phyloP scores from a whole-genome alignment of 2,113 vertebrate genomes.

The Ictidomys tridecemlineatus region DNA sequence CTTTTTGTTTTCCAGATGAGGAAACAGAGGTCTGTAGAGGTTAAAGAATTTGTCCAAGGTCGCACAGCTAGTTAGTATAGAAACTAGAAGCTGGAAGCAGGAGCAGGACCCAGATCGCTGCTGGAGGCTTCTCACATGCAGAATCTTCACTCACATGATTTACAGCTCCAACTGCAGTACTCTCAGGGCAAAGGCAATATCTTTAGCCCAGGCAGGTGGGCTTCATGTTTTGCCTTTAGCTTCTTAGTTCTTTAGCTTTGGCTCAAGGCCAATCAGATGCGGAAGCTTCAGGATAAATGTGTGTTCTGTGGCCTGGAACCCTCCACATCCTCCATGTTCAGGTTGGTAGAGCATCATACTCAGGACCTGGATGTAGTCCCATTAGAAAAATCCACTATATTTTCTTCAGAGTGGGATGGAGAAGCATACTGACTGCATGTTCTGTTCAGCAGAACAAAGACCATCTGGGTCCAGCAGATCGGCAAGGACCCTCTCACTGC shows the following conservation, averaged over 20 bases:
- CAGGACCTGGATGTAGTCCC: fast-evolving
- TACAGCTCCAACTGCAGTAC: not conserved
- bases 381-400: fast-evolving
- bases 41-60: constrained; percentile 15
- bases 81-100: not conserved
- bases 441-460: not conserved
- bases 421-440: no score
- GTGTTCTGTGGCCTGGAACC: not conserved
- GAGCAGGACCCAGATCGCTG: not conserved
- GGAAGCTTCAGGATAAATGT: not conserved
- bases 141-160: not conserved
- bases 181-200: not conserved
- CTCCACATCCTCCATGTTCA: not conserved
- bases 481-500: not conserved
- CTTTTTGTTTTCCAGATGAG: constrained; percentile 58
- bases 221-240: not conserved
- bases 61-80: not conserved
- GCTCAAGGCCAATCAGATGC: not conserved
- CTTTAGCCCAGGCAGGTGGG: no score
- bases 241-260: not conserved
- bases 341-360: fast-evolving
- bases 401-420: not conserved
- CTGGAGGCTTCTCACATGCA: not conserved
- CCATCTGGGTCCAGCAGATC: not conserved
- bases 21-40: constrained; percentile 49